Percentiles rank a stretch among this genome's conserved stretches.
Evolutionary conservation across 2,113 vertebrate species (phyloP).

Genomic region (Lepisosteus oculatus): DNA sequence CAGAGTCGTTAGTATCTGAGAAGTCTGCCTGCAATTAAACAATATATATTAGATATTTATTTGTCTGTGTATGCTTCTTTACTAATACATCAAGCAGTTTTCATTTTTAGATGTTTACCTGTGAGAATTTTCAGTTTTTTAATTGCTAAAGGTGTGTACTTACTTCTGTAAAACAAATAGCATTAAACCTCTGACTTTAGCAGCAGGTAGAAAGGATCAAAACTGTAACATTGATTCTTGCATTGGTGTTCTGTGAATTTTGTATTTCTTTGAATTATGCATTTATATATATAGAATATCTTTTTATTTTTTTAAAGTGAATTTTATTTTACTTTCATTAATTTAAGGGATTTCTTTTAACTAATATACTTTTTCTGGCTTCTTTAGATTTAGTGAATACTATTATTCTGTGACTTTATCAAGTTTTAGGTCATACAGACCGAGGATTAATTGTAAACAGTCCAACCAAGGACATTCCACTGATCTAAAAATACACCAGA

Average conservation of each 20-base stretch:
- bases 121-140: no score
- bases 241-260: no score
- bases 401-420: background rate
- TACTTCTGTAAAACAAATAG: background rate
- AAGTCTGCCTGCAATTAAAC: slow-evolving; percentile 39
- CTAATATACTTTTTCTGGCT: background rate
- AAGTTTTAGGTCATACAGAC: background rate
- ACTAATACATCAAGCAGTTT: background rate
- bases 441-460: background rate
- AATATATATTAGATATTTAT: background rate
- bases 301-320: background rate
- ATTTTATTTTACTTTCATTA: background rate
- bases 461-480: background rate
- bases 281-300: no score
- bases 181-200: background rate
- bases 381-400: slow-evolving; percentile 10
- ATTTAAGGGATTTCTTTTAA: background rate
- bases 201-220: no score
- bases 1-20: slow-evolving; percentile 64
- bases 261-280: no score
- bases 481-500: background rate
- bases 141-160: no score
- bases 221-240: no score
- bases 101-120: background rate
- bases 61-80: background rate